phyloP scores from a whole-genome alignment of 2,888 invertebrate genomes.

The Celastrina argiolus region DNA sequence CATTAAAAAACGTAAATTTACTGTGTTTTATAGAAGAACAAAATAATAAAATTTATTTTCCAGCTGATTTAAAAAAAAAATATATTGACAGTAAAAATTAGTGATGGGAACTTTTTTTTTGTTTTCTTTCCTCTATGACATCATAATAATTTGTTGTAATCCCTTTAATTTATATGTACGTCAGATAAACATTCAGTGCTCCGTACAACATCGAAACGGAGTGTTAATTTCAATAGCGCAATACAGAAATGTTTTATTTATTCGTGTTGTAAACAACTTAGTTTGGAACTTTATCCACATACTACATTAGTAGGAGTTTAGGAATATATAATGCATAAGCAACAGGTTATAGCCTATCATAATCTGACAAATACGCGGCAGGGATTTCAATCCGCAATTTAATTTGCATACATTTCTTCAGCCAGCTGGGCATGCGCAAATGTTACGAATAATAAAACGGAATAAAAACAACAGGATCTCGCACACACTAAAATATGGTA shows the following conservation, averaged over 20 bases:
- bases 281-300: conserved; percentile 17
- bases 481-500: conserved; percentile 40
- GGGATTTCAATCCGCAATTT: conserved; percentile 62
- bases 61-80: neutral
- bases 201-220: neutral
- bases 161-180: neutral
- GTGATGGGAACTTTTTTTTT: conserved; percentile 7
- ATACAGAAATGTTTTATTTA: neutral
- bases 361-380: conserved; percentile 69
- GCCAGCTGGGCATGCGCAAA: conserved; percentile 62
- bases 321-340: conserved; percentile 62
- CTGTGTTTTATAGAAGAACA: neutral
- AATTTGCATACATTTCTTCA: conserved; percentile 58
- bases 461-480: conserved; percentile 31
- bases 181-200: neutral
- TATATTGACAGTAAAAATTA: conserved; percentile 17
- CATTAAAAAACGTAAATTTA: neutral
- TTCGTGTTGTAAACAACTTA: neutral
- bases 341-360: conserved; percentile 70
- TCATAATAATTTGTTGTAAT: neutral
- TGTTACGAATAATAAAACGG: conserved; percentile 37
- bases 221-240: neutral
- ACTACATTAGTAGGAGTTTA: conserved; percentile 39
- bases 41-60: neutral
- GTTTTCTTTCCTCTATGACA: conserved; percentile 12